These are phyloP conservation scores for Phalera bucephala DNA, from an alignment of 2,888 invertebrate species.

Conservation along the genomic window DNA sequence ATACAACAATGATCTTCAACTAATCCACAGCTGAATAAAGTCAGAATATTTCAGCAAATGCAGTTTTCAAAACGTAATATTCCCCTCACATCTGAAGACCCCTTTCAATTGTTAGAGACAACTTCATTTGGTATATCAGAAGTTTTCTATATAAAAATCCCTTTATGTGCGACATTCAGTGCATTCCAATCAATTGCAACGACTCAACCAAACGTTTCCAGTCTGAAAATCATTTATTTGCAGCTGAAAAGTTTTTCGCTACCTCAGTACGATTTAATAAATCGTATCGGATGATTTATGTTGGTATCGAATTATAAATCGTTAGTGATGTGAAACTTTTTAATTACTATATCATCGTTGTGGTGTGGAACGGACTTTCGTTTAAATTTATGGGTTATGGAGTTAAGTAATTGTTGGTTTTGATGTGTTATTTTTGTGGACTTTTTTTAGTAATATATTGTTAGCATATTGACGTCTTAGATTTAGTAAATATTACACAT, in stretches of 20 bases:
- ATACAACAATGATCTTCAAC: too few relatives aligned
- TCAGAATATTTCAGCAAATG: neutral
- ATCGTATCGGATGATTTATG: slow-evolving; percentile 15
- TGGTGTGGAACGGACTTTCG: neutral
- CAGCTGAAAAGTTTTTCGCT: slow-evolving; percentile 13
- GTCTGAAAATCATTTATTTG: slow-evolving; percentile 6
- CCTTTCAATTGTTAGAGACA: slow-evolving; percentile 10
- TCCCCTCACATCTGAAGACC: neutral
- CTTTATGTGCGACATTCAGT: neutral
- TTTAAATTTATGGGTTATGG: neutral
- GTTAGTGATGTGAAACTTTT: neutral
- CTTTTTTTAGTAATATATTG: too few relatives aligned
- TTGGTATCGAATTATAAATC: slow-evolving; percentile 2
- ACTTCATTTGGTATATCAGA: slow-evolving; percentile 7
- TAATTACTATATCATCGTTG: neutral
- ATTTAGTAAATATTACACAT: too few relatives aligned
- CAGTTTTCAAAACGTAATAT: neutral
- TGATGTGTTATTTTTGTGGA: too few relatives aligned
- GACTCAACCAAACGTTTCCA: neutral
- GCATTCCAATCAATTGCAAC: slow-evolving; percentile 10
- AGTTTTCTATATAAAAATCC: slow-evolving; percentile 1
- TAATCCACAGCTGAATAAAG: neutral
- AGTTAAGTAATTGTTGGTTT: too few relatives aligned
- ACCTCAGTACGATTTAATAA: slow-evolving; percentile 11
- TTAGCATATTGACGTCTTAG: too few relatives aligned